These are phyloP conservation scores for Corapipo altera DNA, from an alignment of 2,113 vertebrate species.

Conservation along the genomic window DNA sequence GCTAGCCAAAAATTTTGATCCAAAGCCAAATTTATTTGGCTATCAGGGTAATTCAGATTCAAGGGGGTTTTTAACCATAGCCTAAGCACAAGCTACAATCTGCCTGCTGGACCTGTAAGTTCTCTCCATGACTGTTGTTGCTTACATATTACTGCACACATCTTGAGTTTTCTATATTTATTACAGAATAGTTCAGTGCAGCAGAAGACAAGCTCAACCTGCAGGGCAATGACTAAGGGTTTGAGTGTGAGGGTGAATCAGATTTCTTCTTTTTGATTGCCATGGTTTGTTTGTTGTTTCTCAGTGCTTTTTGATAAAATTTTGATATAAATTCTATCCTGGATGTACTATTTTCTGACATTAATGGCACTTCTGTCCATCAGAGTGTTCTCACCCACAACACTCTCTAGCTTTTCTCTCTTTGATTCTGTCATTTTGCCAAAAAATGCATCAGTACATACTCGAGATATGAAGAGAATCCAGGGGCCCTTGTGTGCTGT, in stretches of 20 bases:
- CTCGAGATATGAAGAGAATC: background rate
- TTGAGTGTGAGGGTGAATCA: background rate
- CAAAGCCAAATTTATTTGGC: background rate
- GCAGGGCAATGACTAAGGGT: background rate
- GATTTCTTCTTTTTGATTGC: background rate
- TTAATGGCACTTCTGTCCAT: background rate
- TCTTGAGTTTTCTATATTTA: background rate
- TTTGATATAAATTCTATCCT: background rate
- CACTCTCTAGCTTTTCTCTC: background rate
- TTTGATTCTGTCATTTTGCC: slow-evolving; percentile 20
- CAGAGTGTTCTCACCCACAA: background rate
- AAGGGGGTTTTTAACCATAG: background rate
- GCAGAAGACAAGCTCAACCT: background rate
- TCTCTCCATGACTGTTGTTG: background rate
- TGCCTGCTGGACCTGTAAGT: background rate
- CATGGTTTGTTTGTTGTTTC: background rate
- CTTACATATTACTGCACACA: background rate
- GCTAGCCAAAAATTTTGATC: background rate
- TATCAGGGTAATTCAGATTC: background rate
- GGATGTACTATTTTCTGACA: background rate
- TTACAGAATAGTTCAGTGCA: background rate
- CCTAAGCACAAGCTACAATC: background rate
- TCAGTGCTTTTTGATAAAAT: background rate
- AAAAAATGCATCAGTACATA: slow-evolving; percentile 1
- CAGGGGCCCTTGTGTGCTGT: background rate